Conservation (phyloP, 2,797 vertebrate species). For the Oryzias dopingdopingensis region DNA sequence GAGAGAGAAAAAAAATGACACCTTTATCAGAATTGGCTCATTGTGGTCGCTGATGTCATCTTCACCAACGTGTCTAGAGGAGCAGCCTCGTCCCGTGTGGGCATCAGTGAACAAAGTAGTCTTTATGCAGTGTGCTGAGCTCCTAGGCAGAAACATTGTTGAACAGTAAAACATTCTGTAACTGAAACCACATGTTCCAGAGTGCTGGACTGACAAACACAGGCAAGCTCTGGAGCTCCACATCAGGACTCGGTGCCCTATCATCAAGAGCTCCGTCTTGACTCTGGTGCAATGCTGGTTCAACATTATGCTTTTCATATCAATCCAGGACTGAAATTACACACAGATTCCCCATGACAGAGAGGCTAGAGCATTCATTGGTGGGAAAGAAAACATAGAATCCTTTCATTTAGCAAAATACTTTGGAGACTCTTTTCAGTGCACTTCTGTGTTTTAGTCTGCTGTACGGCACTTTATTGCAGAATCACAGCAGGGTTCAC, state of each 20-base stretch:
- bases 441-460: too few species aligned
- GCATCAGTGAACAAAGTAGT: slow-evolving; percentile 81
- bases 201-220: slow-evolving; percentile 74
- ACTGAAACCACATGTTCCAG: slow-evolving; percentile 82
- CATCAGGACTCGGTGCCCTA: slow-evolving; percentile 65
- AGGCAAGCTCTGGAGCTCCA: slow-evolving; percentile 65
- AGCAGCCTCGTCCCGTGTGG: slow-evolving; percentile 71
- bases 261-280: slow-evolving; percentile 60
- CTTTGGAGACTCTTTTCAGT: slow-evolving; percentile 1
- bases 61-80: slow-evolving; percentile 41
- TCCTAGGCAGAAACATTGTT: slow-evolving; percentile 82
- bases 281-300: slow-evolving; percentile 61
- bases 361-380: slow-evolving; percentile 18
- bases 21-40: slow-evolving; percentile 55
- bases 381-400: slow-evolving; percentile 3
- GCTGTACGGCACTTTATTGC: too few species aligned
- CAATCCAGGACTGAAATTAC: slow-evolving; percentile 67
- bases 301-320: slow-evolving; percentile 67
- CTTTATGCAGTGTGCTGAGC: slow-evolving; percentile 80
- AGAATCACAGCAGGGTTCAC: too few species aligned
- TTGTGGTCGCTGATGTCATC: slow-evolving; percentile 70
- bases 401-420: slow-evolving; percentile 41
- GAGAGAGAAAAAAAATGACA: slow-evolving; percentile 25
- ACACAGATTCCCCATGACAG: slow-evolving; percentile 59
- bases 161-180: slow-evolving; percentile 82